phyloP scores from a whole-genome alignment of 2,888 invertebrate genomes.

The Sabellastarte sp. region DNA sequence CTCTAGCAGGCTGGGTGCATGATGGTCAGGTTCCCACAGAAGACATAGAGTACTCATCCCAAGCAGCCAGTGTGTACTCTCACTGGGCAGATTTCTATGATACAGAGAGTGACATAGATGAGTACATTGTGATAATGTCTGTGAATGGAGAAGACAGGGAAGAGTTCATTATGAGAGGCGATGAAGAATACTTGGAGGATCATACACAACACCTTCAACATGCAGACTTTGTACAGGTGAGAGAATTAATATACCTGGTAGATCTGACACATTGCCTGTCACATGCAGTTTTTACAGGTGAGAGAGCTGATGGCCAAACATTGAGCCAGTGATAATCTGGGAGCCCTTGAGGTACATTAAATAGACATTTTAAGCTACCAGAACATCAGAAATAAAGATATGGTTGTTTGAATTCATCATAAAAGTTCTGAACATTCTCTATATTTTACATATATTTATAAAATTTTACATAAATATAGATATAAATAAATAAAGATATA shows the following conservation, averaged over 20 bases:
- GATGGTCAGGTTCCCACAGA: not conserved
- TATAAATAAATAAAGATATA: too few relatives aligned
- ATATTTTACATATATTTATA: too few relatives aligned
- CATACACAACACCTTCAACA: slow-evolving; percentile 1
- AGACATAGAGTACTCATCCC: not conserved
- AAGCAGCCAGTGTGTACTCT: not conserved
- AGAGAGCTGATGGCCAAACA: too few relatives aligned
- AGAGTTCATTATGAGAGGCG: not conserved
- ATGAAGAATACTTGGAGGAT: not conserved
- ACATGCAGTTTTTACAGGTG: too few relatives aligned
- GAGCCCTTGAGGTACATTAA: too few relatives aligned
- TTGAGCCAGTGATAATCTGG: too few relatives aligned
- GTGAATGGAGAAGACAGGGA: not conserved
- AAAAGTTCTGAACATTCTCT: too few relatives aligned
- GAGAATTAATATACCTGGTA: not conserved
- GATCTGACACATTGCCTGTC: too few relatives aligned
- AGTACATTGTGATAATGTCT: not conserved
- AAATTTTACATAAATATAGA: too few relatives aligned
- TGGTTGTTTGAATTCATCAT: too few relatives aligned
- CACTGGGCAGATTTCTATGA: not conserved
- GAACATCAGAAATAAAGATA: too few relatives aligned
- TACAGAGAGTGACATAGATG: not conserved
- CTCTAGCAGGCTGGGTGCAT: slow-evolving; percentile 3
- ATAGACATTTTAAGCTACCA: too few relatives aligned
- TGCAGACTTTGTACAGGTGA: not conserved